Percentiles rank a stretch among this genome's conserved stretches.
phyloP scores from a whole-genome alignment of 2,113 vertebrate genomes.

The sheep (Ovis aries) region ARS-UI_Ramb_v3.0 NC_056055.1:218780501-218781000 shows the following conservation, averaged over 20 bases:
- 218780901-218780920: no score
- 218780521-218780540: background rate
- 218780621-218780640: background rate
- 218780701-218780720: background rate
- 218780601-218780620: background rate
- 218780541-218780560: background rate
- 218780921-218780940: no score
- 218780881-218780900: no score
- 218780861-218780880: no score
- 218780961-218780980: no score
- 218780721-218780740: background rate
- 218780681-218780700: background rate
- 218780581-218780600: background rate
- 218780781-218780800: background rate
- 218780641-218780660: background rate
- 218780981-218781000: no score
- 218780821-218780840: no score
- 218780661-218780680: background rate
- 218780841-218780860: no score
- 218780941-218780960: no score
- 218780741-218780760: background rate
- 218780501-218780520: background rate
- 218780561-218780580: background rate
- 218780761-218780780: background rate
- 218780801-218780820: background rate